A percentile compares a stretch with the other conserved stretches of the same genome.
Conservation (phyloP, 2,797 vertebrate genomes). For the Naso thynnoides region DNA sequence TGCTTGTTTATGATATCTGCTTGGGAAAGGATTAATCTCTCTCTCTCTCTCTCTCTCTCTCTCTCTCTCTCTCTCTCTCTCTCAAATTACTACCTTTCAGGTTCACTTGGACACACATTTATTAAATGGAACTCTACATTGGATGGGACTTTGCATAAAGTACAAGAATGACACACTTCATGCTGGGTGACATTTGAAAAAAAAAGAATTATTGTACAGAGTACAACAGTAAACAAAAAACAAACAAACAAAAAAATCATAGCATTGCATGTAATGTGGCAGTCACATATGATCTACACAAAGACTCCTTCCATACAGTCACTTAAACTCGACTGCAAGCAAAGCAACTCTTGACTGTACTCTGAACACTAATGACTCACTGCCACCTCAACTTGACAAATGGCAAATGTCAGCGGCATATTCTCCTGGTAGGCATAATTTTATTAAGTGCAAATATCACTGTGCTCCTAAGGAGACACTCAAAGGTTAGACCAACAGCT, state of each 20-base stretch:
- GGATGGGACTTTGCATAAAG: too few relatives aligned
- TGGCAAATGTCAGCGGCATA: constrained; percentile 90
- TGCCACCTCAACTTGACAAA: constrained; percentile 88
- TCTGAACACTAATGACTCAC: constrained; percentile 84
- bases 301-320: constrained; percentile 41
- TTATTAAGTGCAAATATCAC: constrained; percentile 92
- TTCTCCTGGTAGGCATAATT: constrained; percentile 92
- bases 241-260: constrained; percentile 12
- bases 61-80: too few relatives aligned
- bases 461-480: constrained; percentile 88
- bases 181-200: constrained; percentile 26
- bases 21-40: too few relatives aligned
- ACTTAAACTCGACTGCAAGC: constrained; percentile 38
- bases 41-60: too few relatives aligned
- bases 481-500: constrained; percentile 90
- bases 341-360: constrained; percentile 52
- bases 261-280: constrained; percentile 9
- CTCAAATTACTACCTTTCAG: not conserved
- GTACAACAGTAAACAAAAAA: too few relatives aligned
- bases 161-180: constrained; percentile 18
- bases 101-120: constrained; percentile 12
- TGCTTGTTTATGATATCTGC: not conserved
- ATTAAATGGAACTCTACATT: constrained; percentile 10
- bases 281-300: constrained; percentile 47
- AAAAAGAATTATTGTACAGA: not conserved